Conservation (phyloP, 2,888 invertebrate species). For the Rotaria sp. region DNA sequence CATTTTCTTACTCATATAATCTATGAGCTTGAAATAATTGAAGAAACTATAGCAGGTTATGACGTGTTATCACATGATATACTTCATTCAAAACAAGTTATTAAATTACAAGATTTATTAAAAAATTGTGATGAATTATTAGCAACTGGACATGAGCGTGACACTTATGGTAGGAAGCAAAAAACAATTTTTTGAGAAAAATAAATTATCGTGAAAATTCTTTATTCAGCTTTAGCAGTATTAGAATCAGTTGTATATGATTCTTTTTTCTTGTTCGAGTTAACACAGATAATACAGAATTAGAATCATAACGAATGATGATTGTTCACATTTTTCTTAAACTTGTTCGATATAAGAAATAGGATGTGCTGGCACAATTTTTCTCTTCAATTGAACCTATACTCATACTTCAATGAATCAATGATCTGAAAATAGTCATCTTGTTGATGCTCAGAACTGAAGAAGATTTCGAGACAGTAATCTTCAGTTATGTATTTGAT, state of each 20-base stretch:
- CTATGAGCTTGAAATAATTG: not conserved
- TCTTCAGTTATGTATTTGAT: too few relatives aligned
- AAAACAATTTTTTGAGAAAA: too few relatives aligned
- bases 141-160: conserved; percentile 71
- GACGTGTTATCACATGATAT: conserved; percentile 70
- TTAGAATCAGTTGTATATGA: conserved; percentile 72
- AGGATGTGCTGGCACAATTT: too few relatives aligned
- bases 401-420: too few relatives aligned
- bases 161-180: conserved; percentile 62
- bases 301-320: conserved; percentile 74
- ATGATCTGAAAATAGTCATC: too few relatives aligned
- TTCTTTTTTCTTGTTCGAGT: conserved; percentile 64
- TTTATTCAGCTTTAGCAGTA: conserved; percentile 65
- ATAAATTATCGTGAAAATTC: conserved; percentile 18
- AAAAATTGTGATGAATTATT: conserved; percentile 78
- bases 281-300: conserved; percentile 61
- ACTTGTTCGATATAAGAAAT: conserved; percentile 60
- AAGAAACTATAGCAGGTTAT: not conserved
- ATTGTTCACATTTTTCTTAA: conserved; percentile 70
- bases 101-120: conserved; percentile 81
- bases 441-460: too few relatives aligned
- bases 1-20: not conserved
- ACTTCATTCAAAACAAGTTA: conserved; percentile 68
- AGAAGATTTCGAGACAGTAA: too few relatives aligned
- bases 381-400: too few relatives aligned